Evolutionary conservation across 2,113 vertebrate genomes (phyloP).

Genomic region (Macaca nemestrina): DNA sequence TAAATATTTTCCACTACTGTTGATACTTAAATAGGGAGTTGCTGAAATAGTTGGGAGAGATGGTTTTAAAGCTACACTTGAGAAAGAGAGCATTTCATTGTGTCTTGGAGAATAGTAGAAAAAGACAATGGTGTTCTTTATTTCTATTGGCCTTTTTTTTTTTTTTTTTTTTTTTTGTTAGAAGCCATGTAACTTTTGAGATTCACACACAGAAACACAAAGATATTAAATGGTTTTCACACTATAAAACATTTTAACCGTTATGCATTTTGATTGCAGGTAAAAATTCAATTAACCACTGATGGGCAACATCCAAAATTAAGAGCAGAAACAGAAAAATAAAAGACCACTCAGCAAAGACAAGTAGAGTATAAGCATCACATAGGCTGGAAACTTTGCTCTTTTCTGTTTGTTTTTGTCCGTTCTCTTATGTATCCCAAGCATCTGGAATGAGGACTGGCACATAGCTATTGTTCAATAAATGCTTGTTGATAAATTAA

Average conservation of each 20-base stretch:
- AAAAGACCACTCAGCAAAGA: neutral
- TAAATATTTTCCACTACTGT: neutral
- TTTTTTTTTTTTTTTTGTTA: neutral
- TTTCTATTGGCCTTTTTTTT: neutral
- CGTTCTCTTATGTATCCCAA: neutral
- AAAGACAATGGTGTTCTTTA: neutral
- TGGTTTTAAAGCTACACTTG: neutral
- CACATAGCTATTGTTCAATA: neutral
- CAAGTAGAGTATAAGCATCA: neutral
- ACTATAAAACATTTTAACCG: constrained; percentile 35
- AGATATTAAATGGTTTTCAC: constrained; percentile 17
- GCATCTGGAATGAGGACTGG: neutral
- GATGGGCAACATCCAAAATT: neutral
- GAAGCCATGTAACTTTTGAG: neutral
- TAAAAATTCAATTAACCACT: constrained; percentile 49
- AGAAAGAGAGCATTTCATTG: neutral
- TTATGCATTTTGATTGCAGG: constrained; percentile 20
- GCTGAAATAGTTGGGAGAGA: neutral
- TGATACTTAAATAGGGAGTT: neutral
- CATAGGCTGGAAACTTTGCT: neutral
- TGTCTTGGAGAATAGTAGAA: neutral
- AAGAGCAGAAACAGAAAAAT: constrained; percentile 14
- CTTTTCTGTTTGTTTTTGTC: neutral
- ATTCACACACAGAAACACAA: neutral
- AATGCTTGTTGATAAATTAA: neutral